Evolutionary conservation across 2,113 vertebrate genomes (phyloP).

Genomic region (Carassius carassius): DNA sequence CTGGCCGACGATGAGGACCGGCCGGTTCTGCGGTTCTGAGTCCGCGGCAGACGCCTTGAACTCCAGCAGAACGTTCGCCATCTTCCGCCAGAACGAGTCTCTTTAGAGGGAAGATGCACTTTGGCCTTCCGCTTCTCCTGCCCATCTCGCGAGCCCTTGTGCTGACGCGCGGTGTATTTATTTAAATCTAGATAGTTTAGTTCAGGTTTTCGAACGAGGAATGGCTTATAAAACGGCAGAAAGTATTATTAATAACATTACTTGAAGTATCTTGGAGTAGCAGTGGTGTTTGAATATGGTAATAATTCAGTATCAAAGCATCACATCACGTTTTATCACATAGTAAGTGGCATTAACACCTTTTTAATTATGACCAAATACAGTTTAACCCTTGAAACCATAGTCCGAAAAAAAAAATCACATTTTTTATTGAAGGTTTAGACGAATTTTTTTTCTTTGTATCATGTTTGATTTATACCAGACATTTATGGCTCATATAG

Average conservation of each 20-base stretch:
- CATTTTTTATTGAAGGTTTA: too few species aligned
- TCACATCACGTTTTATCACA: not conserved
- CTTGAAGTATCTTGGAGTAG: not conserved
- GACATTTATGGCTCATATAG: too few species aligned
- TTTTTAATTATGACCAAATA: not conserved
- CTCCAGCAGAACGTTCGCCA: conserved; percentile 89
- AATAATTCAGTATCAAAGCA: not conserved
- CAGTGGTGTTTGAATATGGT: not conserved
- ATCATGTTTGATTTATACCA: too few species aligned
- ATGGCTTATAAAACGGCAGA: not conserved
- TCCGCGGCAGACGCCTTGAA: conserved; percentile 85
- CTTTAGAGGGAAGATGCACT: not conserved
- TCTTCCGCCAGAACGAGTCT: conserved; percentile 62
- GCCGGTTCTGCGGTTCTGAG: conserved; percentile 86
- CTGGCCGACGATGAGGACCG: conserved; percentile 85
- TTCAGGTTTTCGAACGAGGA: not conserved
- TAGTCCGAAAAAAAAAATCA: too few species aligned
- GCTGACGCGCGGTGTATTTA: not conserved
- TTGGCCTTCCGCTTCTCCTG: not conserved
- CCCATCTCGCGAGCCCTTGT: conserved; percentile 16
- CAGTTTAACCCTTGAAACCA: not conserved
- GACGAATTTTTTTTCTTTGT: too few species aligned
- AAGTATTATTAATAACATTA: too few species aligned
- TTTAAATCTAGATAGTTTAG: not conserved
- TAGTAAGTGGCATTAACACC: not conserved